Evolutionary conservation across 1,140 invertebrate species (phyloP).

Genomic region (Forficula auricularia): DNA sequence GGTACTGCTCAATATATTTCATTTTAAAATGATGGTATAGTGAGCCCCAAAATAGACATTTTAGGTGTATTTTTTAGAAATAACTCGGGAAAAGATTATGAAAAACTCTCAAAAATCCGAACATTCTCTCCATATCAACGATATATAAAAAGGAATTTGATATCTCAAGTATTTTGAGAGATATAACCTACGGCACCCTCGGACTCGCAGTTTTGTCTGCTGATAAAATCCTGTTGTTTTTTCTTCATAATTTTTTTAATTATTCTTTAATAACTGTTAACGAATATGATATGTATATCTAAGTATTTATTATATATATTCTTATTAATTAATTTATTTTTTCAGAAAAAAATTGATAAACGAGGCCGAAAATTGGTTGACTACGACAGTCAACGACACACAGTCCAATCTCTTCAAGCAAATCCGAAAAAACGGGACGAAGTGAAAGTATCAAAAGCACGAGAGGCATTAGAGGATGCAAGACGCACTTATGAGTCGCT

Average conservation of each 20-base stretch:
- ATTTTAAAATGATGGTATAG: too few relatives aligned
- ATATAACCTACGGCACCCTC: too few relatives aligned
- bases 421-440: constrained; percentile 83
- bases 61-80: too few relatives aligned
- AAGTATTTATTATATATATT: constrained; percentile 1
- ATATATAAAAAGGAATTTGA: too few relatives aligned
- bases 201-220: too few relatives aligned
- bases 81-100: too few relatives aligned
- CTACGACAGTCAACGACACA: constrained; percentile 89
- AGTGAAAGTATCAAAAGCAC: constrained; percentile 69
- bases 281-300: constrained; percentile 4
- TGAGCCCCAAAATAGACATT: too few relatives aligned
- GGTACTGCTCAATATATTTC: too few relatives aligned
- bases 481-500: constrained; percentile 78
- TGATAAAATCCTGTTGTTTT: background rate
- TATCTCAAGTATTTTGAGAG: too few relatives aligned
- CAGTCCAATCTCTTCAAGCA: constrained; percentile 74
- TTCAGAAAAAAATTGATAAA: constrained; percentile 90
- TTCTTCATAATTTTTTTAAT: constrained; percentile 2
- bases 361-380: constrained; percentile 91
- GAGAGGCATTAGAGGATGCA: constrained; percentile 75
- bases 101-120: too few relatives aligned
- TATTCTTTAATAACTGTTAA: background rate
- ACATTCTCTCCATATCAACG: too few relatives aligned
- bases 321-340: constrained; percentile 15